These are phyloP conservation scores for Sarcophaga variegata DNA, from an alignment of 2,888 invertebrate genomes.

Conservation along the genomic window DNA sequence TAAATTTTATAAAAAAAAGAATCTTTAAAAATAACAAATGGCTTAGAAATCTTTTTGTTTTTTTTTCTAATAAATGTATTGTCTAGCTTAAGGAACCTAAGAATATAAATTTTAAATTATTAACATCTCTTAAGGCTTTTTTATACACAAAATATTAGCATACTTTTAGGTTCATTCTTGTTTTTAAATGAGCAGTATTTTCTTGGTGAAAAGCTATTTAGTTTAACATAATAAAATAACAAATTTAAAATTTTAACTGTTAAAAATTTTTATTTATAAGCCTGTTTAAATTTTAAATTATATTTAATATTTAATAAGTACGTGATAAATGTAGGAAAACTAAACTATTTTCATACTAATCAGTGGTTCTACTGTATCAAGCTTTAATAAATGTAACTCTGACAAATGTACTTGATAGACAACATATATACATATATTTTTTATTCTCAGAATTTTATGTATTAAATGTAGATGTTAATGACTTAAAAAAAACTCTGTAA, in stretches of 20 bases:
- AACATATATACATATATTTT: neutral
- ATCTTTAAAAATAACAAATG: neutral
- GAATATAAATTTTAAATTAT: too few relatives aligned
- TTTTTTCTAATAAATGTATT: neutral
- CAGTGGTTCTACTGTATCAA: neutral
- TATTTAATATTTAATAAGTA: neutral
- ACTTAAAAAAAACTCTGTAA: too few relatives aligned
- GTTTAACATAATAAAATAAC: neutral
- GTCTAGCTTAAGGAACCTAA: neutral
- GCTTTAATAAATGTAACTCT: neutral
- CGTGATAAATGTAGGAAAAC: neutral
- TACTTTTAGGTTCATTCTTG: neutral
- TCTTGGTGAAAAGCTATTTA: neutral
- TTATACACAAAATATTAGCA: neutral
- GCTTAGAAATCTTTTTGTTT: too few relatives aligned
- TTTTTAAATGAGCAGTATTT: neutral
- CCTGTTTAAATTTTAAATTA: too few relatives aligned
- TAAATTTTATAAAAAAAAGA: neutral
- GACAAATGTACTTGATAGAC: neutral
- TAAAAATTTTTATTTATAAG: too few relatives aligned
- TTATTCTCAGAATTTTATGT: too few relatives aligned
- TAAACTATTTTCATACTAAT: neutral
- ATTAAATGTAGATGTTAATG: too few relatives aligned
- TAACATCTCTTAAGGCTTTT: neutral
- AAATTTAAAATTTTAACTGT: neutral